Base-by-base conservation (phyloP, 2,113 vertebrate species). In the Salvator merianae region DNA sequence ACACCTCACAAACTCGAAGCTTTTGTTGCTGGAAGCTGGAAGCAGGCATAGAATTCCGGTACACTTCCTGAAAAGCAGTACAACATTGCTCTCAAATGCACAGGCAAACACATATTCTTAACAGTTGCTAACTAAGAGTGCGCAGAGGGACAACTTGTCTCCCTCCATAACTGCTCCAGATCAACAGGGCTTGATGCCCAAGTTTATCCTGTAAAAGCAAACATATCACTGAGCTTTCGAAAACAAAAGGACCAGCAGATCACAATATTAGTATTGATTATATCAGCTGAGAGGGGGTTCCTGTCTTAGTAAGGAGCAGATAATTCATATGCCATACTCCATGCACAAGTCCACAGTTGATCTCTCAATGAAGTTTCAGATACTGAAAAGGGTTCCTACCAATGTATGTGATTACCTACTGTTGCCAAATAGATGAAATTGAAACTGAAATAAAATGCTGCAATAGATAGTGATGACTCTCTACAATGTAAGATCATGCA, bases 21-120 rank as follows among this genome's bases (percentile, higher is more conserved):
- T 99, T 99, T 95, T 99, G 99, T 92, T 99, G 99, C 55, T 99
- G 99, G 91, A 99, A 99, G 95, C 98, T 99, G 87, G 99, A 99
- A 55, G 99, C 99, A 65, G 99, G 99, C 99, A 99, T 99, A 1
- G 99, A 99, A 95, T 99, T 99, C 87, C 98, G 97, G 94, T 99
- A 99, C 24, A 99, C 95, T 92, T 99, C 99, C 99, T 99, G 93
- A 40, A 85, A 80, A 85, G 86, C 47, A 79, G 24, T 26, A 32
- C 32, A 43, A 69, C 63, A 77, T 47, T 47, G n/a, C 24, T 70
- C 68, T 77, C 4, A 65, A 36, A 22, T 16, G 28, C 47, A 47
- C 34, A 47, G 62, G 77, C 7, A 78, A 72, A 84, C 18, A 47
- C 36, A 16, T 7, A 82, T 70, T 8, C 36, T 72, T 47, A 72